A percentile compares a stretch with the other conserved stretches of the same genome.
phyloP scores from a whole-genome alignment of 2,113 vertebrate genomes.

The Pleuronectes platessa region DNA sequence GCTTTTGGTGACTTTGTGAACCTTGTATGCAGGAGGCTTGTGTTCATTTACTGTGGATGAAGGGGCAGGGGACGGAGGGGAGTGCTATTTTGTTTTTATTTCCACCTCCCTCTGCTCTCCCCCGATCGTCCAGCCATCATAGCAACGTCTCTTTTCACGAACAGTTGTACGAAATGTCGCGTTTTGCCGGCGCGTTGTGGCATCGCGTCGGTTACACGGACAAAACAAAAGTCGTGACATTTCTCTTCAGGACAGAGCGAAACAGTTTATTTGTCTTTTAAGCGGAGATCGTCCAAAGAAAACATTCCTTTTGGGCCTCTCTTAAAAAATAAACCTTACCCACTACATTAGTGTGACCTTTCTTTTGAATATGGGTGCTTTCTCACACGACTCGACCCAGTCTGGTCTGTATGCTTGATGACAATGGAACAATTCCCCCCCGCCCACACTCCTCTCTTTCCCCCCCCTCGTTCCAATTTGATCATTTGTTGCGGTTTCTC shows the following conservation, averaged over 20 bases:
- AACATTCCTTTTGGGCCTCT: slow-evolving; percentile 45
- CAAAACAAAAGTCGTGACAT: background rate
- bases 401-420: slow-evolving; percentile 11
- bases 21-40: slow-evolving; percentile 56
- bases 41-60: slow-evolving; percentile 71
- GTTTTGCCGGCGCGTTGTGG: background rate
- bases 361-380: slow-evolving; percentile 30
- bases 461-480: slow-evolving; percentile 7
- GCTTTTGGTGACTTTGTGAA: slow-evolving; percentile 63
- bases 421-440: background rate
- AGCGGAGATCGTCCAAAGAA: slow-evolving; percentile 53
- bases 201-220: background rate
- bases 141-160: background rate
- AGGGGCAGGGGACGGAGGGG: slow-evolving; percentile 47
- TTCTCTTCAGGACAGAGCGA: background rate
- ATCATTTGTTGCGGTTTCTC: slow-evolving; percentile 5
- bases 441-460: background rate
- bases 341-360: slow-evolving; percentile 78
- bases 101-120: background rate
- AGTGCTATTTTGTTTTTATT: background rate
- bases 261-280: slow-evolving; percentile 18
- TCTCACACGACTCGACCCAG: slow-evolving; percentile 15
- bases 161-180: background rate
- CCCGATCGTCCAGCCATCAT: background rate
- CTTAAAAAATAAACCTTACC: slow-evolving; percentile 48